Percentiles rank a stretch among this genome's conserved stretches.
Evolutionary conservation across 2,888 invertebrate species (phyloP).

Genomic region (Atethmia centrago): DNA sequence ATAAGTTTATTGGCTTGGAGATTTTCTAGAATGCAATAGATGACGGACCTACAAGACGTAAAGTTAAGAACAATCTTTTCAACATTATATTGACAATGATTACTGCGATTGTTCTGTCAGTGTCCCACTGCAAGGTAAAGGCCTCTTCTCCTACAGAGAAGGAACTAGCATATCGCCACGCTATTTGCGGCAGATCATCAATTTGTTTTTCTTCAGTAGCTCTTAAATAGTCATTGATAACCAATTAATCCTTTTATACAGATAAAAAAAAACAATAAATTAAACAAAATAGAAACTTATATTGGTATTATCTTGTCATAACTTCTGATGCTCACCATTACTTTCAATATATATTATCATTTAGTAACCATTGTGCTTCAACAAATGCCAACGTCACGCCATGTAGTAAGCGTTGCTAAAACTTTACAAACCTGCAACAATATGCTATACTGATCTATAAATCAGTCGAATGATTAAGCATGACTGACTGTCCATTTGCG

Average conservation of each 20-base stretch:
- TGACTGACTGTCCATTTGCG: slow-evolving; percentile 79
- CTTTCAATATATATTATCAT: slow-evolving; percentile 45
- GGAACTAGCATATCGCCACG: neutral
- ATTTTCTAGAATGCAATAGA: slow-evolving; percentile 7
- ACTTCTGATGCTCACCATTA: slow-evolving; percentile 39
- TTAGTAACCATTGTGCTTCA: slow-evolving; percentile 48
- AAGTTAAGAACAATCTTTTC: neutral
- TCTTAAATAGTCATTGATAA: neutral
- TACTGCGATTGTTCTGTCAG: neutral
- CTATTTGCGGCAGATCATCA: neutral
- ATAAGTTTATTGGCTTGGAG: slow-evolving; percentile 24
- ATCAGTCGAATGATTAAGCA: slow-evolving; percentile 82
- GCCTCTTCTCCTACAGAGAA: neutral
- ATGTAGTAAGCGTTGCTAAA: slow-evolving; percentile 44
- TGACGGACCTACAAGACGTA: neutral
- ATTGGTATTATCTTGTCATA: slow-evolving; percentile 27
- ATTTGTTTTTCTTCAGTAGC: slow-evolving; percentile 8
- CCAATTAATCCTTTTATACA: slow-evolving; percentile 6
- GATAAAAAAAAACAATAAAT: slow-evolving; percentile 3
- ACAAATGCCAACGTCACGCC: slow-evolving; percentile 58
- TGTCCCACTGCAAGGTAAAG: neutral
- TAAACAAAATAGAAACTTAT: slow-evolving; percentile 24
- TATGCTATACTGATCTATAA: slow-evolving; percentile 67
- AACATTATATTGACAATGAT: neutral
- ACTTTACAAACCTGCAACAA: slow-evolving; percentile 53